Conservation (phyloP, 30 jellyfish, hydroid and myxozoan genomes). For the Turritopsis rubra region DNA sequence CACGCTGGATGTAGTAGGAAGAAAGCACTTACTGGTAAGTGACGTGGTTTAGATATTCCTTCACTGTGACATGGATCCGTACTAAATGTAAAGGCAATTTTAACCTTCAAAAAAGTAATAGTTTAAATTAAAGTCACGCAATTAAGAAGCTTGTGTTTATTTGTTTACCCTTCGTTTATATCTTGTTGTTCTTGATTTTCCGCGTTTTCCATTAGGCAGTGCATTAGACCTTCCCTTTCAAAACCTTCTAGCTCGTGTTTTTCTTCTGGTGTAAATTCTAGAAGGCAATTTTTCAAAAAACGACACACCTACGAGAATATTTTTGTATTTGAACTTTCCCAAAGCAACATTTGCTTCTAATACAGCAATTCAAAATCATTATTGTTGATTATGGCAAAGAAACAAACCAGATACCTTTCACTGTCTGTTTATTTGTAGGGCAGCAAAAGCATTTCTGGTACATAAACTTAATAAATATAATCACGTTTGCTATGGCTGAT, state of each 20-base stretch:
- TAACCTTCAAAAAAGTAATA: background rate
- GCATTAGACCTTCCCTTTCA: slow-evolving; percentile 13
- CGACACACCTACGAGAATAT: background rate
- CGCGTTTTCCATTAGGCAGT: background rate
- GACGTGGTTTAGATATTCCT: background rate
- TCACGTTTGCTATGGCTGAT: background rate
- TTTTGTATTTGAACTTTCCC: background rate
- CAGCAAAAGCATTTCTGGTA: background rate
- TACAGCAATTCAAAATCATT: background rate
- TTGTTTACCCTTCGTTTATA: background rate
- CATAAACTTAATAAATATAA: background rate
- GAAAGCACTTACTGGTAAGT: background rate
- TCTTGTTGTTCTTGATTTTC: background rate
- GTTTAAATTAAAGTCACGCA: too few relatives aligned
- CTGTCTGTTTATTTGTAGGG: background rate
- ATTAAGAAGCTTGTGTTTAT: too few relatives aligned
- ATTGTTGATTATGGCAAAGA: background rate
- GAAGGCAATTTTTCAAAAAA: background rate
- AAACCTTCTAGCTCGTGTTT: background rate
- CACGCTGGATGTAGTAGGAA: background rate
- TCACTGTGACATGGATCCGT: background rate
- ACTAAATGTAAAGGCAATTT: background rate
- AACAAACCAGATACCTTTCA: background rate
- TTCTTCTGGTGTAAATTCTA: slow-evolving; percentile 3
- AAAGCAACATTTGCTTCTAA: background rate